Base-by-base conservation (phyloP, 2,113 vertebrate species). In the Nibea coibor region DNA sequence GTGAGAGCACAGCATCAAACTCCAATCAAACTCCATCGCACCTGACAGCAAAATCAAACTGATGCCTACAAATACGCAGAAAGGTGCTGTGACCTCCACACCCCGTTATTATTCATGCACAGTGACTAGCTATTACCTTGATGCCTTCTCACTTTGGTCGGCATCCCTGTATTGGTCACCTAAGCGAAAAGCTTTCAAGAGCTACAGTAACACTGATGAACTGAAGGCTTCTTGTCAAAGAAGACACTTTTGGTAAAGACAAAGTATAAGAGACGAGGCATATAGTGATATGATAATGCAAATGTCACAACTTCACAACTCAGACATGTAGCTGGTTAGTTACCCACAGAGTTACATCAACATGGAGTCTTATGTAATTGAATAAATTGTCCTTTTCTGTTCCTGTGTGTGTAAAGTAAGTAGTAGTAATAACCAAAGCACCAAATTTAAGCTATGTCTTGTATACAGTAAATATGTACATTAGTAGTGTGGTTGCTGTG, bases 1-100 rank as follows among this genome's bases (percentile, higher is more conserved):
- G 85, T 88, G 86, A 88, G 85, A 86, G 75, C 84, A 83, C 78
- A 82, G 78, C 82, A 83, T 92, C 89, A 91, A 92, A 93, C 91
- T 90, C 84, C 84, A 88, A 93, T 94, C 90, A 88, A 86, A 91
- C 79, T 85, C 73, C 80, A 84, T 83, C 63, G 72, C 81, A 78
- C 82, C 54, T 87, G 91, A 91, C 91, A 85, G 89, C 75, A 78
- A 91, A 88, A 90, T 91, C 85, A 90, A 89, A 88, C 74, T 47
- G 65, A 83, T 86, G 84, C 79, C 83, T 78, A 70, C 75, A 72
- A 50, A 54, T 72, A 72, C 53, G 31, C 47, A 42, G 39, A 89
- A 85, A 91, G 86, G 83, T 91, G 89, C 63, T 39, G 65, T 80
- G 87, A 85, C 91, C 91, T 87, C 80, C 78, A 72, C 83, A 61